Conservation (phyloP, 2,888 invertebrate genomes). For the Mesochorus sp. region DNA sequence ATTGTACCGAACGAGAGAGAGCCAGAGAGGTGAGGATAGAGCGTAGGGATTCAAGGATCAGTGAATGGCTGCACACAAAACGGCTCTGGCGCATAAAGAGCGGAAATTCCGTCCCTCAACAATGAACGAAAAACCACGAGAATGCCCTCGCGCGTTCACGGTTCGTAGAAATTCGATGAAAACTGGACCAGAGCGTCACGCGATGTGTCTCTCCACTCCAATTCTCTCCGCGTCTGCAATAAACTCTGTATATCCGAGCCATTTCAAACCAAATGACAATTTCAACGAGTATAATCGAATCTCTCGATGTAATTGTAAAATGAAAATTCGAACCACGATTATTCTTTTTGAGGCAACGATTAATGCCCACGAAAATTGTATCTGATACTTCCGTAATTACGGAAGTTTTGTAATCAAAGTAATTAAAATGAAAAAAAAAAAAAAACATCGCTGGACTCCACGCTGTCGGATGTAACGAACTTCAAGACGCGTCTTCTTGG, state of each 20-base stretch:
- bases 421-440: not conserved
- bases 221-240: too few relatives aligned
- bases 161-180: not conserved
- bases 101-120: not conserved
- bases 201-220: not conserved
- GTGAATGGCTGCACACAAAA: not conserved
- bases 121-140: not conserved
- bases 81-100: not conserved
- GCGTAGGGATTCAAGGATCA: not conserved
- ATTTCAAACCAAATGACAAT: too few relatives aligned
- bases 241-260: too few relatives aligned
- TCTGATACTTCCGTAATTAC: too few relatives aligned
- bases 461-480: slow-evolving; percentile 39
- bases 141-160: not conserved
- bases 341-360: too few relatives aligned
- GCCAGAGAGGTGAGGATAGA: not conserved
- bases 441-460: not conserved
- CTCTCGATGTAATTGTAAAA: too few relatives aligned
- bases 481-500: not conserved
- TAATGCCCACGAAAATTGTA: too few relatives aligned
- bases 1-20: slow-evolving; percentile 26
- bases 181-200: not conserved
- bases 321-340: too few relatives aligned
- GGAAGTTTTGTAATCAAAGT: not conserved
- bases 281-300: too few relatives aligned